Evolutionary conservation across 2,797 vertebrate genomes (phyloP).

Genomic region (Chaenodraco wilsoni): DNA sequence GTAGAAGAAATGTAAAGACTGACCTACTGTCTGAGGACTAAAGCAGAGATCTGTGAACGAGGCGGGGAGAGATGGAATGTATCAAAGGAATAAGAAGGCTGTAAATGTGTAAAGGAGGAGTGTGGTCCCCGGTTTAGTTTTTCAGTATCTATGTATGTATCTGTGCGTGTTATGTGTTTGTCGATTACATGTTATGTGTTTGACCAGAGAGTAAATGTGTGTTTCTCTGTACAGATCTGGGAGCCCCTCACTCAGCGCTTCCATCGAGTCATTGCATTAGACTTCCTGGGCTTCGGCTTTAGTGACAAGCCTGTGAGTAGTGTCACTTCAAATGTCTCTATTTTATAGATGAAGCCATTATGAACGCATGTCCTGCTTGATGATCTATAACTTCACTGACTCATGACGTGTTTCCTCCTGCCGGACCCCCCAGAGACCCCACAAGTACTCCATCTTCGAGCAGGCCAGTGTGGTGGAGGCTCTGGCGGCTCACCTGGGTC

Average conservation of each 20-base stretch:
- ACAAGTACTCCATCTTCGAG: slow-evolving; percentile 95
- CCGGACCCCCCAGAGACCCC: slow-evolving; percentile 84
- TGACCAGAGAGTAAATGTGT: neutral
- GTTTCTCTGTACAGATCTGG: slow-evolving; percentile 86
- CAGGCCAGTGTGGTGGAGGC: slow-evolving; percentile 94
- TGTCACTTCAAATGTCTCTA: neutral
- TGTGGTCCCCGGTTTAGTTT: no score
- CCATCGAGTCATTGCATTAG: slow-evolving; percentile 91
- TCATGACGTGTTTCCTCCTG: neutral
- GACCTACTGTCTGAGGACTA: no score
- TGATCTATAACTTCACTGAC: neutral
- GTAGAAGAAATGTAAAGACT: no score
- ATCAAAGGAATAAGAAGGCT: no score
- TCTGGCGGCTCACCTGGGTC: slow-evolving; percentile 86
- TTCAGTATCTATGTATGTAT: no score
- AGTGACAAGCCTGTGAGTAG: slow-evolving; percentile 94
- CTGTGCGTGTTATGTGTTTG: no score
- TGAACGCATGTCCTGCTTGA: no score
- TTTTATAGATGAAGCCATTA: neutral
- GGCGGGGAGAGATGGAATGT: no score
- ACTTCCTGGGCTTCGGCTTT: slow-evolving; percentile 97
- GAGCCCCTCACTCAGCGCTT: slow-evolving; percentile 91
- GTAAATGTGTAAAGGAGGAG: no score
- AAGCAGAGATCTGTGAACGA: no score
- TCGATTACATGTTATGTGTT: no score